These are phyloP conservation scores for Drosophila atripex DNA, from an alignment of 2,888 invertebrate genomes.

Conservation along the genomic window DNA sequence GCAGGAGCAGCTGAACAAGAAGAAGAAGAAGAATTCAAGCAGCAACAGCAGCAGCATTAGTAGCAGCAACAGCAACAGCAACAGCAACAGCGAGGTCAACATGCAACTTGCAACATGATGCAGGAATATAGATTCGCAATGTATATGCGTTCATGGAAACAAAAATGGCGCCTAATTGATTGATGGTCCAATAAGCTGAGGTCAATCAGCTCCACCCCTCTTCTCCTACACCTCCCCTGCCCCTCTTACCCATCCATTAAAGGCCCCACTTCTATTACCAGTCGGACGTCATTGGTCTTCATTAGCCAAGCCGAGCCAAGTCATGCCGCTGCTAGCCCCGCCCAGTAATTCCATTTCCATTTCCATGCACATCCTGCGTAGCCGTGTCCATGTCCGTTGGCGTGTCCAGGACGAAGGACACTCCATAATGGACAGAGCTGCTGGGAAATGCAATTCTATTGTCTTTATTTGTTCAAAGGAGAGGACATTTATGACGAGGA, in stretches of 20 bases:
- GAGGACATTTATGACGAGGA: not conserved
- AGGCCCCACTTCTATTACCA: not conserved
- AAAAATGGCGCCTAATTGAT: constrained; percentile 55
- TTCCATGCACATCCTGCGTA: not conserved
- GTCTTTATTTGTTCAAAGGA: not conserved
- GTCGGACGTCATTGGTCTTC: constrained; percentile 50
- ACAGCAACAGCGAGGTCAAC: constrained; percentile 35
- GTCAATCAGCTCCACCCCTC: constrained; percentile 25
- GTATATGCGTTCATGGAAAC: constrained; percentile 23
- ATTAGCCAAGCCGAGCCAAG: constrained; percentile 32
- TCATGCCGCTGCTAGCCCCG: not conserved
- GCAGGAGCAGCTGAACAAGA: constrained; percentile 2
- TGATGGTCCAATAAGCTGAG: constrained; percentile 45
- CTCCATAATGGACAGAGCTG: not conserved
- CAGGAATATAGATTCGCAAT: constrained; percentile 26
- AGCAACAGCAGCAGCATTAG: constrained; percentile 7
- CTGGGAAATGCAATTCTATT: too few relatives aligned
- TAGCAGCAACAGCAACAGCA: constrained; percentile 2
- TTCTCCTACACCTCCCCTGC: not conserved
- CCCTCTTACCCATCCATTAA: not conserved
- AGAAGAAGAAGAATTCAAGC: not conserved
- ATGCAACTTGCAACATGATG: constrained; percentile 41
- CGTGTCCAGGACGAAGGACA: not conserved
- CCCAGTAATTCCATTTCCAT: constrained; percentile 1
- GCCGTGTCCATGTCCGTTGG: too few relatives aligned